Base-by-base conservation (phyloP, 2,113 vertebrate species). In the Morone chrysops region DNA sequence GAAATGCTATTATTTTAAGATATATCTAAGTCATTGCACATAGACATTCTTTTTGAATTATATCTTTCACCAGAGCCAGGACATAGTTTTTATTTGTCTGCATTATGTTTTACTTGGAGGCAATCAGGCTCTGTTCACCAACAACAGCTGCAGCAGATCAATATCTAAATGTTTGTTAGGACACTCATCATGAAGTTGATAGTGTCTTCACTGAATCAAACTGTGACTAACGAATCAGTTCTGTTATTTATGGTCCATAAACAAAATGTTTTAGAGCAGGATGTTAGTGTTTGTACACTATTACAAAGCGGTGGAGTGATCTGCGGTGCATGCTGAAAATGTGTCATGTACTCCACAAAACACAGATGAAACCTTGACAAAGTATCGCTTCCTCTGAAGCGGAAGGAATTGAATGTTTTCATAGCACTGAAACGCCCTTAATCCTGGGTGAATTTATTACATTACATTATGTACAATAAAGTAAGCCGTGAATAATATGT, bases 101-200 rank as follows among this genome's bases (percentile, higher is more conserved):
- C 3, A 3, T 45, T 60, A 18, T 43, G 43, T 79, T 79, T 54
- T 51, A 36, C 14, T 72, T 54, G 13, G 13, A 1, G 10, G 5
- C 31, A 62, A 36, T 56, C 16, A 2, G 18, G 67, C 47, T 41
- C 45, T 68, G 51, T 17, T 63, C n/a, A 14, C 3, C 53, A 62
- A 16, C 56, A 81, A 61, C 86, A 88, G 68, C 80, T 84, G 82
- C 41, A n/a, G 16, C 12, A 65, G 43, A 81, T 77, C 84, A 73
- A 81, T 78, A 75, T 68, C 4, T 0, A 59, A 56, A 41, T 65
- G 68, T 83, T 84, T 86, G 71, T 84, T 56, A 22, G 17, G 76
- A 36, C 40, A 13, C 4, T 0, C 11, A 17, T 84, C 77, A 69
- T 78, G 78, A 84, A 81, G 88, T 79, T 70, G 51, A 71, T 45